Evolutionary conservation across 2,888 invertebrate genomes (phyloP), one percentile per base, ranked within the genome.

Genomic region (Ernsta delagoae): DNA sequence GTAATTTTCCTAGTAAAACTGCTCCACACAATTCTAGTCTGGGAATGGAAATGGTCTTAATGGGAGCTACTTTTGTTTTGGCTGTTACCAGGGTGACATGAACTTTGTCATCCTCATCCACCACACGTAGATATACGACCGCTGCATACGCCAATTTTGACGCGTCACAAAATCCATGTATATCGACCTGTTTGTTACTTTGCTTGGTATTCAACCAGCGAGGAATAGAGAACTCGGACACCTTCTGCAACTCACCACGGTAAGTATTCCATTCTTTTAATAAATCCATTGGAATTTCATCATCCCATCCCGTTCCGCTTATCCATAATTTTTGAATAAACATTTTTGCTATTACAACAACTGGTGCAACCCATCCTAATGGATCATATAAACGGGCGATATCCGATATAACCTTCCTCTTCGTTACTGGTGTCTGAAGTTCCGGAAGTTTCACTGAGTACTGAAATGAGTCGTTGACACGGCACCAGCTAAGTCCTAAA

Each of bases 381-480:
- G 53, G 53, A 7, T 53, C 53, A 8, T n/a, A 53, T 53, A 53
- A 53, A 24, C 24, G 16, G 0, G 16, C 11, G 8, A 53, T 53
- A 9, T 53, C 53, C 16, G 53, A 53, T 53, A 53, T 24, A 7
- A 53, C 8, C 5, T 24, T 53, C 5, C 53, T 16, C 7, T 53
- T 53, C 5, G 53, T 53, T 24, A 53, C 7, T 24, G 53, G 53
- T 53, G 7, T 5, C 0, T 53, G 24, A 3, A 53, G 24, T 24
- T 16, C 53, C 4, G 76, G 73, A 0, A 79, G 48, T 5, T 74
- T 70, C 0, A 80, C 75, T 0, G 73, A 57, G 57, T 78, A 79
- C 0, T 62, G 39, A 6, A 39, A 39, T 6, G 39, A 39, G 39
- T 39, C 39, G 39, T 39, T 39, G 39, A 39, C 6, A 39, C 39